Evolutionary conservation across 2,113 vertebrate species (phyloP).

Genomic region (Bubo blakistoni): DNA sequence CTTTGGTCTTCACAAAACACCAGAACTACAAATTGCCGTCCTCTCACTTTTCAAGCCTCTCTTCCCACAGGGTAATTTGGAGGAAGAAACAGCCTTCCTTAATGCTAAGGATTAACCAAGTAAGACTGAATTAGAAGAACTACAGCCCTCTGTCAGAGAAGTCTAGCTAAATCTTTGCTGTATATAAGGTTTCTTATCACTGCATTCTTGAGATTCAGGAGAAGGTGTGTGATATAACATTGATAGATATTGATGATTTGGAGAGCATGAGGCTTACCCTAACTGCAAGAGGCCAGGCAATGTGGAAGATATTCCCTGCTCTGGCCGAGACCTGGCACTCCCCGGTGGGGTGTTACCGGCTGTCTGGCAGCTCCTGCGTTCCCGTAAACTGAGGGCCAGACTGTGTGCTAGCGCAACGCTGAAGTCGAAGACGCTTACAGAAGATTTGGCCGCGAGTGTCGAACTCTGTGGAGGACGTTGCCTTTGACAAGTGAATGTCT

Average conservation of each 20-base stretch:
- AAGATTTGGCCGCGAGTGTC: background rate
- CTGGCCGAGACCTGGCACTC: background rate
- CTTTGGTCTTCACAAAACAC: background rate
- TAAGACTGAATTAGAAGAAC: background rate
- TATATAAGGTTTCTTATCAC: background rate
- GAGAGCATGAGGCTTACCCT: background rate
- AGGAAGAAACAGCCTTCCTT: background rate
- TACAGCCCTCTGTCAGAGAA: background rate
- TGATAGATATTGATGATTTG: background rate
- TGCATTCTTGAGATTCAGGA: background rate
- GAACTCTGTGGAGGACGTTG: background rate
- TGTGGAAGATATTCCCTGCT: background rate
- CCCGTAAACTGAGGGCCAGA: background rate
- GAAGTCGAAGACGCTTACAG: background rate
- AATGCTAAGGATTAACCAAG: background rate
- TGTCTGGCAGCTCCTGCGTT: background rate
- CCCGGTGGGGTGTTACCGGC: background rate
- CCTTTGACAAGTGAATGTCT: background rate
- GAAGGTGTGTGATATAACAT: no score
- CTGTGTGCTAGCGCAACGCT: background rate
- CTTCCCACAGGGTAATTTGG: background rate
- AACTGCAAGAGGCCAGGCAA: fast-evolving
- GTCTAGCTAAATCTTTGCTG: background rate
- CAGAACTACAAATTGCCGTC: background rate
- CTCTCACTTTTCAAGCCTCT: background rate